A percentile compares a stretch with the other conserved stretches of the same genome.
phyloP scores from a whole-genome alignment of 2,113 vertebrate species.

The Tragelaphus buxtoni region DNA sequence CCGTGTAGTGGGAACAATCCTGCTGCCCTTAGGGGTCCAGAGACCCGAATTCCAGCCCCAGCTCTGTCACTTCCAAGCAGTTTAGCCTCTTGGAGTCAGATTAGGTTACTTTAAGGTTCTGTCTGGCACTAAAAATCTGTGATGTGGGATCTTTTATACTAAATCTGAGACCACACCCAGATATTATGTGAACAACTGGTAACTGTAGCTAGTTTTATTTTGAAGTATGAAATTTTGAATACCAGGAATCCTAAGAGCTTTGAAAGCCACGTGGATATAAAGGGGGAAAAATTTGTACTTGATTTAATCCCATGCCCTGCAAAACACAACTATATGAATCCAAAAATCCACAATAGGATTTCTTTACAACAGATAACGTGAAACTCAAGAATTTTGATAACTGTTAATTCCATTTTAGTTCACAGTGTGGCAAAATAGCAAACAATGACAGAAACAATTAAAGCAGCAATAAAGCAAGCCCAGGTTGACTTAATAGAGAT shows the following conservation, averaged over 20 bases:
- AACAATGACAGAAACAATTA: background rate
- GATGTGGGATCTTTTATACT: background rate
- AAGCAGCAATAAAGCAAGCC: background rate
- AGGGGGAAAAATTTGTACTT: background rate
- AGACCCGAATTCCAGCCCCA: background rate
- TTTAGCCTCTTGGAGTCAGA: background rate
- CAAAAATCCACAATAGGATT: background rate
- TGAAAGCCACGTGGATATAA: background rate
- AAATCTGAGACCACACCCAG: background rate
- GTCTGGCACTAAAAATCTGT: background rate
- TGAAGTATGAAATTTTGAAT: background rate
- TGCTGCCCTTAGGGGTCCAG: background rate
- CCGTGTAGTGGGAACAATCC: background rate
- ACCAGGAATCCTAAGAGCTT: background rate
- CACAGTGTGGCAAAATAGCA: background rate
- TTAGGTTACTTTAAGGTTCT: background rate
- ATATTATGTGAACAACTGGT: background rate
- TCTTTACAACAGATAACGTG: background rate
- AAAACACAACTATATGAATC: background rate
- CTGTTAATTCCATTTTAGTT: background rate
- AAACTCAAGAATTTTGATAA: background rate
- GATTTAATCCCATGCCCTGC: background rate
- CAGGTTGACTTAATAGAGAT: background rate
- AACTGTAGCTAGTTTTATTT: constrained; percentile 28
- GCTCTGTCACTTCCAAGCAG: background rate